Conservation (phyloP, 1,140 invertebrate genomes). For the Drosophila sechellia region DNA sequence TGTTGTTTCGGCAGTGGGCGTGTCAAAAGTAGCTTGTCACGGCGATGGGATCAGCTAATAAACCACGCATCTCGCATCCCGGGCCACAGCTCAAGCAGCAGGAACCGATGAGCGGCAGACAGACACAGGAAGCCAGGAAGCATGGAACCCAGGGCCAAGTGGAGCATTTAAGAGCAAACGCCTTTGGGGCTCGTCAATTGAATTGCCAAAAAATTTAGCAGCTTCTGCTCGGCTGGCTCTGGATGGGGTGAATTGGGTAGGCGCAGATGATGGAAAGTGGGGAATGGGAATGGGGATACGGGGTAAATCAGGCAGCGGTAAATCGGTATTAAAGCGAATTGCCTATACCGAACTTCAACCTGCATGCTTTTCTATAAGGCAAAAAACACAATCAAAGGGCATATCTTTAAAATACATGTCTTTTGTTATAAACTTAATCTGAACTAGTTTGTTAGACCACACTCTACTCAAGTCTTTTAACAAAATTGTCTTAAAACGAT, state of each 20-base stretch:
- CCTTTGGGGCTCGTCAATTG: constrained; percentile 73
- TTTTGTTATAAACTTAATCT: too few species aligned
- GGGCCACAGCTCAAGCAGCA: constrained; percentile 15
- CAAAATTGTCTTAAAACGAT: too few species aligned
- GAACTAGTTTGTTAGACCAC: too few species aligned
- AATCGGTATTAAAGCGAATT: constrained; percentile 6
- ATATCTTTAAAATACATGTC: too few species aligned
- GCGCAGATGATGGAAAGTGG: constrained; percentile 4
- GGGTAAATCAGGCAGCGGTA: too few species aligned
- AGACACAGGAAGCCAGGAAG: constrained; percentile 54
- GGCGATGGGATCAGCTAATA: constrained; percentile 79
- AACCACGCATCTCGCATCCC: constrained; percentile 69
- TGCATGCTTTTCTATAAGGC: neutral
- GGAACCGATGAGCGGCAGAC: neutral
- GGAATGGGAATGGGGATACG: constrained; percentile 2
- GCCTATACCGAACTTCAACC: too few species aligned
- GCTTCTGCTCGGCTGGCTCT: constrained; percentile 57
- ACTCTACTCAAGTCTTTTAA: too few species aligned
- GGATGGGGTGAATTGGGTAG: constrained; percentile 25
- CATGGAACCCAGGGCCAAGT: constrained; percentile 72
- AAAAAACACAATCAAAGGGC: too few species aligned
- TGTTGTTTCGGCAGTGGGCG: constrained; percentile 48
- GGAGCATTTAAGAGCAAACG: constrained; percentile 79
- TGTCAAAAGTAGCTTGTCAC: constrained; percentile 79
- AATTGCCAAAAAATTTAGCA: constrained; percentile 83